Evolutionary conservation across 2,888 invertebrate genomes (phyloP), one percentile per base, ranked within the genome.

Genomic region (Thyatira batis): DNA sequence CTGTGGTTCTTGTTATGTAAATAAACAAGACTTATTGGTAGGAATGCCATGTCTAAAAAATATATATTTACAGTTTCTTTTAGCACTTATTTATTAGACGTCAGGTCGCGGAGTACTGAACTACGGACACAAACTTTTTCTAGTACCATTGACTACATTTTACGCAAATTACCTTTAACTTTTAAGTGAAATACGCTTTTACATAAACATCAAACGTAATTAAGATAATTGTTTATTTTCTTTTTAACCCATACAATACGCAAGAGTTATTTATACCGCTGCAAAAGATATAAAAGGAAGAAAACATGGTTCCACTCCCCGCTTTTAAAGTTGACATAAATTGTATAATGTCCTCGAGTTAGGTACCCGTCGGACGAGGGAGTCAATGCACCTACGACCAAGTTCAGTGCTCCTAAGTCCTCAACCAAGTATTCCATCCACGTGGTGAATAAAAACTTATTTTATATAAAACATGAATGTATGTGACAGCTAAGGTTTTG

Each of bases 321-420:
- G 39, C 39, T 39, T 73, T 72, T 74, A 72, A 66, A 61, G 72
- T 65, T 74, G 71, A 70, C 67, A 73, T 76, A 71, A 65, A 76
- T 75, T 75, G 69, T 73, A 72, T 70, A 75, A 76, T 67, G 69
- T 69, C 60, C 62, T 65, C 64, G 69, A 39, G 39, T 39, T 39
- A 71, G 68, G 67, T 67, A 66, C 58, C 61, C 61, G 53, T 55
- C 56, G 45, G 33, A 60, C 57, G 60, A 65, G 69, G 65, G 73
- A 82, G 87, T 88, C 89, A 88, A 76, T 82, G 89, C 78, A 84
- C 89, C 77, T 78, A 64, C 65, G 39, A 33, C 64, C 53, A 72
- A 82, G 89, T 88, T 89, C 88, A 88, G 61, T 83, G 85, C 82
- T 78, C 88, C 67, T 69, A 39, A 39, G 39, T 39, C 39, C 68